Conservation (phyloP, 2,888 invertebrate species). For the Lypha dubia region DNA sequence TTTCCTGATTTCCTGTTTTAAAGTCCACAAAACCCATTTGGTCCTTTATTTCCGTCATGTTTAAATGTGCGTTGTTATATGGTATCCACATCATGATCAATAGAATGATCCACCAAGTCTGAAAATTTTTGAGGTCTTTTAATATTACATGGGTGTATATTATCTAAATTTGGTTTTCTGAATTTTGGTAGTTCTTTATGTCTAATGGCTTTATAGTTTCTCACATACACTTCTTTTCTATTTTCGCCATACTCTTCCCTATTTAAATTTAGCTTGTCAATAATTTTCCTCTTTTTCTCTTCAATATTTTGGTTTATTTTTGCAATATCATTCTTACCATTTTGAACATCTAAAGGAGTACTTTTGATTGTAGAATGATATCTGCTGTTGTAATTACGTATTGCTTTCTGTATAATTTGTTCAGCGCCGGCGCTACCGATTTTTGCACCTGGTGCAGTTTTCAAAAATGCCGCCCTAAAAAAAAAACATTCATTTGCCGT, state of each 20-base stretch:
- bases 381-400: background rate
- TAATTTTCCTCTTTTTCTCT: too few species aligned
- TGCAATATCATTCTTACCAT: too few species aligned
- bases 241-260: background rate
- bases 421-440: too few species aligned
- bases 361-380: too few species aligned
- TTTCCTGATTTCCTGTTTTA: background rate
- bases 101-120: background rate
- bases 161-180: background rate
- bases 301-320: too few species aligned
- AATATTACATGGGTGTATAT: slow-evolving; percentile 3
- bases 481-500: too few species aligned
- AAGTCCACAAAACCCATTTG: slow-evolving; percentile 1
- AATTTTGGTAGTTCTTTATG: background rate
- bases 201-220: background rate
- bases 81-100: slow-evolving; percentile 1
- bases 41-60: slow-evolving; percentile 1
- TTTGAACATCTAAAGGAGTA: too few species aligned
- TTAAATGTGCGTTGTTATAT: background rate
- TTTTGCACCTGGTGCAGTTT: too few species aligned
- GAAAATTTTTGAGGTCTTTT: slow-evolving; percentile 17
- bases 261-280: too few species aligned
- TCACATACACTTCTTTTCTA: background rate
- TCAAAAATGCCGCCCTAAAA: too few species aligned
- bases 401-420: background rate